Evolutionary conservation across 2,888 invertebrate species (phyloP), one percentile per base, ranked within the genome.

Genomic region (Synanthedon tipuliformis): DNA sequence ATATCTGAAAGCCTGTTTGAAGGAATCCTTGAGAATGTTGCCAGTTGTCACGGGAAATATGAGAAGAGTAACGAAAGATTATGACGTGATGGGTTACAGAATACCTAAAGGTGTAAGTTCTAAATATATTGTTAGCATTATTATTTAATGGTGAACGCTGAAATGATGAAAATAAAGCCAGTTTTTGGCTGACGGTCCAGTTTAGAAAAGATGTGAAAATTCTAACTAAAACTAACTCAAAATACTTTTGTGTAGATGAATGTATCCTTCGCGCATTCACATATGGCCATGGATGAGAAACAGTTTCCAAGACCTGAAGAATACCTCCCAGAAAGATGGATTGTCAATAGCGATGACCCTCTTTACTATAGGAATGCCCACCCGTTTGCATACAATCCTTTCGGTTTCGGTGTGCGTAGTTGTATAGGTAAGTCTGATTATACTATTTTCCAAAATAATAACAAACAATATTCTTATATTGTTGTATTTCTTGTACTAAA

Each of bases 311-410:
- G 87, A n/a, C 82, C 92, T 4, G 65, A 81, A 0, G 85, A 90
- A 53, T 95, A 90, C 66, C 70, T 91, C 48, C 95, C 95, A 0
- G 94, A 95, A 68, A 81, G 96, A 50, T 96, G 95, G 95, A 59
- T 89, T 1, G 62, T 63, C 11, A 70, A 73, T 0, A 79, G 80
- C 56, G 61, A 61, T 5, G 77, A 83, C 45, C 73, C 76, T 7
- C 56, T 86, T n/a, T 68, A 77, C 56, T 78, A 88, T 48, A 81
- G 83, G 41, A 75, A 82, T 16, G 75, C 84, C 1, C 91, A 92
- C 68, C 90, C 90, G 0, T 92, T 91, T 62, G 89, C 90, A 1
- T 88, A 89, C 12, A 73, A 88, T 55, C 92, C 92, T 0, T 93
- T 92, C 63, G 93, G 93, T 1, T 91, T 89, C 60, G 93, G 93